These are phyloP conservation scores for Sinotaia quadrata DNA, from an alignment of 2,888 invertebrate genomes.

Conservation along the genomic window DNA sequence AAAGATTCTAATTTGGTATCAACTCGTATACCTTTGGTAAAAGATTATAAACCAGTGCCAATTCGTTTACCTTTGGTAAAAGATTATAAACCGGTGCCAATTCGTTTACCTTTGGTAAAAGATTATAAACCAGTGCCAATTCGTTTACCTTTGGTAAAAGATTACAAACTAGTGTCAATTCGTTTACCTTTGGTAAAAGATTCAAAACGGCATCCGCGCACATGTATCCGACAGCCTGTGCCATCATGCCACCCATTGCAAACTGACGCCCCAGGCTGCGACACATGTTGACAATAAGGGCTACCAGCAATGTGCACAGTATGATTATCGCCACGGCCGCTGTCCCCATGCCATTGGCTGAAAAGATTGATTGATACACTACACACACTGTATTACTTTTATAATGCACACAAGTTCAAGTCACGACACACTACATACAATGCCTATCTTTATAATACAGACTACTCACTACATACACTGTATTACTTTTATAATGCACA, in stretches of 20 bases:
- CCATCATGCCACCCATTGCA: conserved; percentile 72
- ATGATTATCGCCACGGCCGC: conserved; percentile 71
- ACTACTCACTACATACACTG: too few relatives aligned
- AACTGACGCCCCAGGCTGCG: conserved; percentile 57
- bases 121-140: too few relatives aligned
- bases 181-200: conserved; percentile 72
- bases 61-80: too few relatives aligned
- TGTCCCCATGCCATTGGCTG: conserved; percentile 71
- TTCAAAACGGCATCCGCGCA: conserved; percentile 73
- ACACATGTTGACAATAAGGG: conserved; percentile 54
- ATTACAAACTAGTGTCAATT: too few relatives aligned
- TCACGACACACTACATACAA: background rate
- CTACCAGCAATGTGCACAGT: conserved; percentile 68
- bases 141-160: too few relatives aligned
- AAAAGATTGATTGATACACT: conserved; percentile 7
- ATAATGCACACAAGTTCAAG: background rate
- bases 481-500: too few relatives aligned
- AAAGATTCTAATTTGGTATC: too few relatives aligned
- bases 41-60: too few relatives aligned
- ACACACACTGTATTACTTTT: background rate
- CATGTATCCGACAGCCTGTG: conserved; percentile 73
- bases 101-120: too few relatives aligned
- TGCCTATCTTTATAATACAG: too few relatives aligned
- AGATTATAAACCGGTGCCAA: too few relatives aligned
- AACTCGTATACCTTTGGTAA: too few relatives aligned